phyloP scores from a whole-genome alignment of 1,140 invertebrate genomes.

The Heliconius hewitsoni region DNA sequence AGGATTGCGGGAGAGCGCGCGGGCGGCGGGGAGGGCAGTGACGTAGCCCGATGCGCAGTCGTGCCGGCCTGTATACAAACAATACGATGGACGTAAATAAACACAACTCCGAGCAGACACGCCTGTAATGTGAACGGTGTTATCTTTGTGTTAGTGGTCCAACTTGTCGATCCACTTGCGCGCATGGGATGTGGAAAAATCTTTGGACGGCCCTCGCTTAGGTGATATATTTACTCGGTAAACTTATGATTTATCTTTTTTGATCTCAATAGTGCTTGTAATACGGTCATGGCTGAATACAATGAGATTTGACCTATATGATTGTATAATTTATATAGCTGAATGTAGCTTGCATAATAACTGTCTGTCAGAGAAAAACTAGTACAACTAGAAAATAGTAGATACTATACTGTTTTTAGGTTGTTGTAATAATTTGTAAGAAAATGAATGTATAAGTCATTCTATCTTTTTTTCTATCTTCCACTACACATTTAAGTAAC shows the following conservation, averaged over 20 bases:
- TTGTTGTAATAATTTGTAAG: not conserved
- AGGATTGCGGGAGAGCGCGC: conserved; percentile 68
- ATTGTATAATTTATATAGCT: conserved; percentile 30
- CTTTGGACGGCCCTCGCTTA: conserved; percentile 38
- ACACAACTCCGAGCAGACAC: conserved; percentile 68
- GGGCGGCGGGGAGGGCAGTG: conserved; percentile 61
- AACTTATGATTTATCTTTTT: conserved; percentile 30
- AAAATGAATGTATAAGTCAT: no score
- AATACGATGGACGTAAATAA: conserved; percentile 81
- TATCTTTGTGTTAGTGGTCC: conserved; percentile 72
- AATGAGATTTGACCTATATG: conserved; percentile 36
- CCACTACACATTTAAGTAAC: no score
- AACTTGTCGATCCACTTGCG: conserved; percentile 51
- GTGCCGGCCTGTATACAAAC: conserved; percentile 80
- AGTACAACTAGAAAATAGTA: not conserved
- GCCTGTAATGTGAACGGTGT: conserved; percentile 66
- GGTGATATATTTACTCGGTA: conserved; percentile 37
- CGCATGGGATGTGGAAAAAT: conserved; percentile 43
- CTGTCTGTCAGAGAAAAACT: not conserved
- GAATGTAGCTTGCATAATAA: conserved; percentile 29
- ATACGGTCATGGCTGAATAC: conserved; percentile 40
- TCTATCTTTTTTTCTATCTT: no score
- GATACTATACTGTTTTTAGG: not conserved
- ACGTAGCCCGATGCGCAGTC: conserved; percentile 78
- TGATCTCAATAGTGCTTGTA: conserved; percentile 31